Base-by-base conservation (phyloP, 2,888 invertebrate genomes). In the Stegophylla sp. region DNA sequence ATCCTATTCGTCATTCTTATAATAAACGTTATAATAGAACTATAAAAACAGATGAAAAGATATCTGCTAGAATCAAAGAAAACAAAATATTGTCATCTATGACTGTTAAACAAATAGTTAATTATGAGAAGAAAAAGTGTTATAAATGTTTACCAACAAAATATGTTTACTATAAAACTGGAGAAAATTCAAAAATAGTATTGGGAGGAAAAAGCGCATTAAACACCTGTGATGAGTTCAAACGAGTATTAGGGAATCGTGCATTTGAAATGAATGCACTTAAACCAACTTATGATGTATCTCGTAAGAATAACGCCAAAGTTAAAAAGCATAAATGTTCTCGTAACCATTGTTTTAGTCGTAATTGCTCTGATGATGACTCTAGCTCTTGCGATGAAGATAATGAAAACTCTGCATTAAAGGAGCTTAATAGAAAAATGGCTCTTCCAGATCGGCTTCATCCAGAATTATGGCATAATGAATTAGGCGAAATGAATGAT, bases 381-480 rank as follows among this genome's bases (percentile, higher is more conserved):
- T 76, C 77, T 20, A 83, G 83, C 43, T 67, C 83, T 53, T 41
- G 83, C 17, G 83, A 83, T 34, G 66, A 66, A 15, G 92, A 94
- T 73, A 93, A 93, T 85, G 93, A 93, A 83, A 94, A 94, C 85
- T 91, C 92, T 84, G 92, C 92, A 34, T 93, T 94, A 92, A 90
- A 93, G 85, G 98, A 98, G 86, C 86, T 98, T 83, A 92, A 95
- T 85, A 90, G 94, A 64, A 97, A 98, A 86, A 93, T 94, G 85
- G 91, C 92, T 84, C 97, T 98, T 88, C 98, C 98, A 0, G 91
- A 96, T 84, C 89, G 97, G 77, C 88, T 98, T 13, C 96, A 98
- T 87, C 91, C 93, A 2, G 98, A 98, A 88, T 91, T 98, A 87
- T 98, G 97, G 96, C 97, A 94, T 87, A 99, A 99, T 87, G 97